phyloP scores from a whole-genome alignment of 2,888 invertebrate genomes.

The Xestia c-nigrum region DNA sequence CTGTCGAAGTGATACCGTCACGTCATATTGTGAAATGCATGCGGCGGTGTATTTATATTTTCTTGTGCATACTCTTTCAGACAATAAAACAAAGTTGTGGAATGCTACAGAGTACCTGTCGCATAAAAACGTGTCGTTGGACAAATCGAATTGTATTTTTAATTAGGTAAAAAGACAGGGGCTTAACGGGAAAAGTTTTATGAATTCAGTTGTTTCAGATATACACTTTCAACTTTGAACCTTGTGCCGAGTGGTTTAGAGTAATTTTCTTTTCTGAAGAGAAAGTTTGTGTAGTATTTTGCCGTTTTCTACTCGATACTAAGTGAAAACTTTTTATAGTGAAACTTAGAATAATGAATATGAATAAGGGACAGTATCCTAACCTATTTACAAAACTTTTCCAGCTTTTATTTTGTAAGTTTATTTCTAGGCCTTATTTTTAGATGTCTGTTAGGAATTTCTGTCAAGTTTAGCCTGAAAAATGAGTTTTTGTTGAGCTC shows the following conservation, averaged over 20 bases:
- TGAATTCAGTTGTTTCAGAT: slow-evolving; percentile 6
- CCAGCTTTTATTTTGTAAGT: background rate
- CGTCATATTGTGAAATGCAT: too few species aligned
- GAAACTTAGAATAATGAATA: slow-evolving; percentile 21
- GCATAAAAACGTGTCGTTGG: slow-evolving; percentile 71
- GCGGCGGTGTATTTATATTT: background rate
- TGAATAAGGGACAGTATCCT: background rate
- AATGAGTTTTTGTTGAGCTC: background rate
- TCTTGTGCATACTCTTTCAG: slow-evolving; percentile 35
- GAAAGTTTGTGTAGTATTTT: background rate
- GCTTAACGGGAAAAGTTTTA: slow-evolving; percentile 19
- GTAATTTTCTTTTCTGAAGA: background rate
- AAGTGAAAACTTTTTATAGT: slow-evolving; percentile 15
- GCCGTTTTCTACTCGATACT: background rate
- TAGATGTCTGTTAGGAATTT: background rate
- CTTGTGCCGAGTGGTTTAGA: background rate
- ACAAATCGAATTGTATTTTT: slow-evolving; percentile 79
- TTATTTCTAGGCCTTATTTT: slow-evolving; percentile 7
- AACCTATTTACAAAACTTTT: background rate
- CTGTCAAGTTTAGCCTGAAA: slow-evolving; percentile 13
- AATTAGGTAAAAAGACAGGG: slow-evolving; percentile 59
- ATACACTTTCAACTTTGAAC: slow-evolving; percentile 22
- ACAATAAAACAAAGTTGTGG: slow-evolving; percentile 46
- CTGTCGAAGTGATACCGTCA: too few species aligned
- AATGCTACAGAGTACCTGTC: slow-evolving; percentile 30